Conservation (phyloP, 1,140 invertebrate genomes). For the Hyposmocoma kahamanoa region DNA sequence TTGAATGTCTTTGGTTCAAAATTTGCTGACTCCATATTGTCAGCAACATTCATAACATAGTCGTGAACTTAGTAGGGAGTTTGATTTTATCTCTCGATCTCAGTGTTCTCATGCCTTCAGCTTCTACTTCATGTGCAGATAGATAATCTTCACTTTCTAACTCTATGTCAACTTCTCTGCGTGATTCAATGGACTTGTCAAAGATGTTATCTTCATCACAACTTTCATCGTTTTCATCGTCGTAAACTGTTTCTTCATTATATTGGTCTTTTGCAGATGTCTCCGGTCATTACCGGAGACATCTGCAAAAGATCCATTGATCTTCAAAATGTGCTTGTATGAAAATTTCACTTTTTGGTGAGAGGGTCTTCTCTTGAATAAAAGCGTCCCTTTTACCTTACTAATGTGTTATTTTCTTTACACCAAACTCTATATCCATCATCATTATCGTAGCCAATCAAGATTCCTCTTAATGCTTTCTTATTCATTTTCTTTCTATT, state of each 20-base stretch:
- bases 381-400: background rate
- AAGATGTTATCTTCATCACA: background rate
- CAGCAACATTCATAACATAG: background rate
- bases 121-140: background rate
- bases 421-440: conserved; percentile 10
- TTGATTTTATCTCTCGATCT: background rate
- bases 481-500: conserved; percentile 17
- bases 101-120: background rate
- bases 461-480: conserved; percentile 17
- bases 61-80: background rate
- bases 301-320: background rate
- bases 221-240: background rate
- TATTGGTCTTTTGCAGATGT: background rate
- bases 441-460: conserved; percentile 9
- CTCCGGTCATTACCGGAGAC: background rate
- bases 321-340: no score
- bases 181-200: background rate
- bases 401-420: conserved; percentile 1
- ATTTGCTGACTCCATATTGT: background rate
- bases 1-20: background rate
- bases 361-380: background rate
- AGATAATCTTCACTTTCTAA: background rate
- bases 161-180: background rate
- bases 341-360: background rate
- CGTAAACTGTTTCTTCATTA: background rate